Evolutionary conservation across 2,888 invertebrate species (phyloP).

Genomic region (Periphyllus acericola): DNA sequence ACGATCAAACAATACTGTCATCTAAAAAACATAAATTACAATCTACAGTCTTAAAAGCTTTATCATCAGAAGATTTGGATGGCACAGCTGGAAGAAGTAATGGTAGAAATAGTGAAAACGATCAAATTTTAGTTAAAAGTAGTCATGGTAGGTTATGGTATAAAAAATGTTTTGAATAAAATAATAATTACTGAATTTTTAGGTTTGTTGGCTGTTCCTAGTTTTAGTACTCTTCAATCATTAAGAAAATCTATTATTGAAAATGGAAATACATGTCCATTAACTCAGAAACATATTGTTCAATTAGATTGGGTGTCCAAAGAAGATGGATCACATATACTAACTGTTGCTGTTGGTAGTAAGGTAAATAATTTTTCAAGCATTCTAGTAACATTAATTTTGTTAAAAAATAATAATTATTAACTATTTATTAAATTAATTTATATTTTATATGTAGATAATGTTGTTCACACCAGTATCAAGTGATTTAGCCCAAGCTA

Average conservation of each 20-base stretch:
- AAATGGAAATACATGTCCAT: constrained; percentile 89
- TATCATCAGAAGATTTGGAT: constrained; percentile 79
- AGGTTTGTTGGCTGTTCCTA: constrained; percentile 85
- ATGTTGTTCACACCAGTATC: constrained; percentile 93
- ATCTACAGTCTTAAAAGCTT: constrained; percentile 80
- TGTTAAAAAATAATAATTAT: background rate
- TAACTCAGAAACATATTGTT: constrained; percentile 91
- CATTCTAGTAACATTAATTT: background rate
- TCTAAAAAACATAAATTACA: constrained; percentile 85
- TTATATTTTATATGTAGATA: constrained; percentile 69
- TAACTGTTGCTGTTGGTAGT: constrained; percentile 95
- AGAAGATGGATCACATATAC: constrained; percentile 97
- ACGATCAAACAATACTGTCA: constrained; percentile 78
- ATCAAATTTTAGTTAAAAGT: constrained; percentile 65
- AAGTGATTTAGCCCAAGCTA: constrained; percentile 93
- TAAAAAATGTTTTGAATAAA: constrained; percentile 10
- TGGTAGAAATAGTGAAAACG: constrained; percentile 66
- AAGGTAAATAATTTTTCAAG: constrained; percentile 69
- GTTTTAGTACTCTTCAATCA: constrained; percentile 89
- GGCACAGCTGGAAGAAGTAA: constrained; percentile 70
- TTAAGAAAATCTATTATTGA: constrained; percentile 88
- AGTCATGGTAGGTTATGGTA: constrained; percentile 64
- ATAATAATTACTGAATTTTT: constrained; percentile 45
- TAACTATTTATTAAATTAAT: background rate
- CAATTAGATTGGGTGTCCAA: constrained; percentile 99